phyloP scores from a whole-genome alignment of 1,140 invertebrate genomes.

The Bombus waltoni region DNA sequence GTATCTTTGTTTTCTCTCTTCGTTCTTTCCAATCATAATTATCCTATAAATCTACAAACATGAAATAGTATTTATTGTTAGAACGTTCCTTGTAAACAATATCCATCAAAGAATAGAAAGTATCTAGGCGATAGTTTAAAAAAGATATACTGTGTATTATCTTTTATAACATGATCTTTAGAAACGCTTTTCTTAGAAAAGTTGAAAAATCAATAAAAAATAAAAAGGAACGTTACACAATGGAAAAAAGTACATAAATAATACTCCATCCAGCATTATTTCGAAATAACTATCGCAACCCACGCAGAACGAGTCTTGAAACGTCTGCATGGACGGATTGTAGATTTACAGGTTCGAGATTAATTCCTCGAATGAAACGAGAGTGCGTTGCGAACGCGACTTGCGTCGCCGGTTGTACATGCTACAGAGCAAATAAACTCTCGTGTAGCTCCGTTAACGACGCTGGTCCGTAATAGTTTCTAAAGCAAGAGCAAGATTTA shows the following conservation, averaged over 20 bases:
- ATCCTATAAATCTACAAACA: not conserved
- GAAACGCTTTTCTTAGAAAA: not conserved
- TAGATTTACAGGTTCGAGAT: constrained; percentile 26
- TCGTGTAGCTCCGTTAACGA: constrained; percentile 32
- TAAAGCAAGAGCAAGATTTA: constrained; percentile 58
- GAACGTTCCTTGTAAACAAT: not conserved
- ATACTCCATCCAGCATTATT: not conserved
- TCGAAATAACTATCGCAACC: not conserved
- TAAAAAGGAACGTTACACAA: not conserved
- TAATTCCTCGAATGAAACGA: constrained; percentile 15
- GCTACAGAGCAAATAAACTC: constrained; percentile 37
- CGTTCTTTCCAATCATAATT: not conserved
- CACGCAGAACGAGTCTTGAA: not conserved
- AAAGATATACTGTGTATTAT: not conserved
- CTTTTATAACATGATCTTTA: not conserved
- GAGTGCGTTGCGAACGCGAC: constrained; percentile 3
- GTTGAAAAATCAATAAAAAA: not conserved
- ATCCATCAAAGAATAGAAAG: not conserved
- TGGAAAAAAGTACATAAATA: not conserved
- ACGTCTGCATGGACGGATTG: not conserved
- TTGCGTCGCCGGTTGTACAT: not conserved
- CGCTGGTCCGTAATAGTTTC: constrained; percentile 32
- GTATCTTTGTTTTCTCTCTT: not conserved
- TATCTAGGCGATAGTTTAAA: not conserved
- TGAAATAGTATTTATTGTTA: not conserved